Evolutionary conservation across 2,888 invertebrate genomes (phyloP), one percentile per base, ranked within the genome.

Genomic region (Hanleya hanleyi): DNA sequence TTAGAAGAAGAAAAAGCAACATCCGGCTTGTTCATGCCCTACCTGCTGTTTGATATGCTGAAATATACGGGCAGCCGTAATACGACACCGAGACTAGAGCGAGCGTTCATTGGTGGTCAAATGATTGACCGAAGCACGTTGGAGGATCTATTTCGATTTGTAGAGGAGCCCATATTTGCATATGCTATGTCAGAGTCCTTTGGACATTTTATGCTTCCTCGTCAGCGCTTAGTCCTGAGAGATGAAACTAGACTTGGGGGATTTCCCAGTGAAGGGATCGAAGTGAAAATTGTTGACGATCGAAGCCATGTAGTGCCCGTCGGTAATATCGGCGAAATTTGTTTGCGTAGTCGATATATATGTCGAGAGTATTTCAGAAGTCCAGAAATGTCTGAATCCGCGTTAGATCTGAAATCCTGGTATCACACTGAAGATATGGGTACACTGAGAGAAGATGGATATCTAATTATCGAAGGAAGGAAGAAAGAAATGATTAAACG

Each of bases 271-370:
- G 29, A 57, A 29, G 57, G 57, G 9, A 57, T 57, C 22, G 61
- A 69, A 33, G 57, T 22, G 26, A 69, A 69, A 41, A 69, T 69
- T 37, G 61, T 69, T 22, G 38, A 61, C n/a, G 69, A 69, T 4
- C 5, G n/a, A 1, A 37, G 37, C 37, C 12, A n/a, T 12, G 49
- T 61, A 12, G 57, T 67, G 1, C 36, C 50, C 9, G 29, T 49
- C 7, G 67, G 51, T 12, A 50, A 29, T 26, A 29, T 26, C 1
- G 71, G 71, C 4, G 71, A 71, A 67, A 41, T 71, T 1, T 71
- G 71, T 26, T 18, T 64, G 3, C n/a, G 71, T 18, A 50, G 51
- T 41, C 18, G 7, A 12, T 22, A 9, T 18, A n/a, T 29, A 22
- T 7, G 51, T 18, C 22, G 37, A n/a, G 35, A 26, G 36, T 69